Evolutionary conservation across 2,113 vertebrate genomes (phyloP).

Genomic region (Larimichthys polyactis): DNA sequence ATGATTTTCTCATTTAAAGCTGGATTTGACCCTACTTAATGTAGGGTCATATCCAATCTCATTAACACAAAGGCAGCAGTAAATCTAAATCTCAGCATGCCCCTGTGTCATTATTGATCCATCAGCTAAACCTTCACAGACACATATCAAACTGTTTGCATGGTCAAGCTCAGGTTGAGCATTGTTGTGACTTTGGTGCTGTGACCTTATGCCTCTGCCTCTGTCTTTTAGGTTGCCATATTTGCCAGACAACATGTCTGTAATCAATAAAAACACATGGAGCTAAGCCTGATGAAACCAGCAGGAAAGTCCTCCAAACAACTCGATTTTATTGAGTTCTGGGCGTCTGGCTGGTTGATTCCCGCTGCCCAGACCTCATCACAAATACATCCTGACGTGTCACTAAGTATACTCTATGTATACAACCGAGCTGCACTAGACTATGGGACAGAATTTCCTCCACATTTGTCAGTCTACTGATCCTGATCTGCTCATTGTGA

Average conservation of each 20-base stretch:
- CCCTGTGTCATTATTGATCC: slow-evolving; percentile 12
- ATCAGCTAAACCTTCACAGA: slow-evolving; percentile 5
- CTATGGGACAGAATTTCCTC: neutral
- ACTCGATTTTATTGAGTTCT: slow-evolving; percentile 57
- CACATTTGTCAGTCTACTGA: no score
- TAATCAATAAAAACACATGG: slow-evolving; percentile 52
- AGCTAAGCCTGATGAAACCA: slow-evolving; percentile 33
- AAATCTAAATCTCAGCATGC: slow-evolving; percentile 14
- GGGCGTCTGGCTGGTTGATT: slow-evolving; percentile 25
- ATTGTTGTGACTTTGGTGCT: neutral
- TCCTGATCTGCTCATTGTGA: no score
- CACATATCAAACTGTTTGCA: neutral
- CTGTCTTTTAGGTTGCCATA: slow-evolving; percentile 1
- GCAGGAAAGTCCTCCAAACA: slow-evolving; percentile 40
- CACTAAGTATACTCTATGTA: neutral
- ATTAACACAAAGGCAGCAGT: neutral
- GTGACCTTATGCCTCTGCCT: neutral
- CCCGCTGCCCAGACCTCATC: neutral
- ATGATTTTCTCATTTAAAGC: slow-evolving; percentile 4
- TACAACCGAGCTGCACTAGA: neutral
- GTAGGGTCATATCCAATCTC: slow-evolving; percentile 3
- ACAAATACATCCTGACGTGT: neutral
- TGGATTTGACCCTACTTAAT: neutral
- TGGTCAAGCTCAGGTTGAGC: neutral
- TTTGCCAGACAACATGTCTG: slow-evolving; percentile 32